Evolutionary conservation across 2,113 vertebrate species (phyloP), one percentile per base, ranked within the genome.

Genomic region (Aphyosemion australe): DNA sequence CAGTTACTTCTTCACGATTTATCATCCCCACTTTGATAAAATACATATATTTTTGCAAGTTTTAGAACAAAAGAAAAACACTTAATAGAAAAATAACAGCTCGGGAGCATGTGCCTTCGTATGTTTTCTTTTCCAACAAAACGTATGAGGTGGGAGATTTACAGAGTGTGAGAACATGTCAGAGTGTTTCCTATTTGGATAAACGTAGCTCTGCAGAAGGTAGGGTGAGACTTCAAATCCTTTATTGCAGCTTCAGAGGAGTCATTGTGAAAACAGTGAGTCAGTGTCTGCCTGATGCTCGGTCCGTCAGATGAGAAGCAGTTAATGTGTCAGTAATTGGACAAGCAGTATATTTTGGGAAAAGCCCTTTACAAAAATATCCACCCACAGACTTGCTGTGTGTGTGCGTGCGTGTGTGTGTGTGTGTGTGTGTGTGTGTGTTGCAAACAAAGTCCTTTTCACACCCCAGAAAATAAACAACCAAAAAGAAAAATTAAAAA

Each of bases 221-320:
- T 93, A 83, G 94, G 93, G 93, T 90, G 92, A 93, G 90, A 91
- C 91, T 92, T 93, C 93, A 94, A 94, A 89, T 88, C 91, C 93
- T 92, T 90, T 90, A 91, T 89, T 92, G 89, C 92, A 85, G 87
- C 92, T 93, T 93, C 93, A 91, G 79, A 62, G 82, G 91, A 91
- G 93, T 94, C 90, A 87, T 95, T 95, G 91, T 92, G 68, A 83
- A 95, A 96, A 96, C 95, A 95, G 94, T 93, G 93, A 93, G 93
- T 92, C 91, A 93, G 88, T 93, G 93, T 94, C 61, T 84, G 88
- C 94, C 95, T 57, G 5, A 59, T 20, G 41, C 92, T 91, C 83
- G 80, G 58, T 93, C 92, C 91, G 93, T 94, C 94, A 93, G 92
- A 93, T 90, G 94, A 96, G 94, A 96, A 94, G 93, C 93, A 93